Percentiles rank a stretch among this genome's conserved stretches.
Conservation (phyloP, 1,140 invertebrate species). For the Procambarus virginalis region DNA sequence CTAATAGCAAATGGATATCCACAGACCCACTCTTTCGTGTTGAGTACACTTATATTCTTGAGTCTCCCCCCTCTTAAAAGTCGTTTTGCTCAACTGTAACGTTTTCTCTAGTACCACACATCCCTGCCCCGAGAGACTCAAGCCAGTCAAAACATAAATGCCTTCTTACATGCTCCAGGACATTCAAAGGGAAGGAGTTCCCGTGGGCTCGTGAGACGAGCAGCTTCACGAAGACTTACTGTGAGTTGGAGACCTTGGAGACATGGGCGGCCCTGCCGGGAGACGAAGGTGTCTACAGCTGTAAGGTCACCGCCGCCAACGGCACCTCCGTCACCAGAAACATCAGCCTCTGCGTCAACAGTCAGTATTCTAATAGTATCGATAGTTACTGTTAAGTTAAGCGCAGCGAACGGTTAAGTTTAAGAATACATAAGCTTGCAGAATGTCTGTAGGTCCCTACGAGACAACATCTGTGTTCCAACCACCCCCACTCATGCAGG, state of each 20-base stretch:
- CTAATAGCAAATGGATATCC: no score
- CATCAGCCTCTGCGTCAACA: constrained; percentile 14
- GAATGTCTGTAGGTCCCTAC: no score
- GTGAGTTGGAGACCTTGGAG: constrained; percentile 18
- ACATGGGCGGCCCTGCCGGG: background rate
- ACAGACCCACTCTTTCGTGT: no score
- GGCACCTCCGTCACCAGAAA: constrained; percentile 28
- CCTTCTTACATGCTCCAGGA: background rate
- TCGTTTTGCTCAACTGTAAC: no score
- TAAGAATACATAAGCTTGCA: no score
- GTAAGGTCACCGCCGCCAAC: constrained; percentile 10
- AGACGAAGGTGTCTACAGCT: constrained; percentile 23
- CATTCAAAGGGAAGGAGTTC: constrained; percentile 5
- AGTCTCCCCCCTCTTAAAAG: no score
- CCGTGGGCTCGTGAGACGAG: background rate
- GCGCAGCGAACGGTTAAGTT: background rate
- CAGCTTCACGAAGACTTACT: background rate
- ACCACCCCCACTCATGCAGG: no score
- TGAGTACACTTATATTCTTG: no score
- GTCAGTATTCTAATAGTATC: background rate
- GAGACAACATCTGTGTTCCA: no score
- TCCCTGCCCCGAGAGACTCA: no score
- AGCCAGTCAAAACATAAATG: background rate
- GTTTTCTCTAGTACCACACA: no score
- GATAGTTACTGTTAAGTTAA: background rate